Evolutionary conservation across 2,888 invertebrate species (phyloP).

Genomic region (Notocelia uddmanniana): DNA sequence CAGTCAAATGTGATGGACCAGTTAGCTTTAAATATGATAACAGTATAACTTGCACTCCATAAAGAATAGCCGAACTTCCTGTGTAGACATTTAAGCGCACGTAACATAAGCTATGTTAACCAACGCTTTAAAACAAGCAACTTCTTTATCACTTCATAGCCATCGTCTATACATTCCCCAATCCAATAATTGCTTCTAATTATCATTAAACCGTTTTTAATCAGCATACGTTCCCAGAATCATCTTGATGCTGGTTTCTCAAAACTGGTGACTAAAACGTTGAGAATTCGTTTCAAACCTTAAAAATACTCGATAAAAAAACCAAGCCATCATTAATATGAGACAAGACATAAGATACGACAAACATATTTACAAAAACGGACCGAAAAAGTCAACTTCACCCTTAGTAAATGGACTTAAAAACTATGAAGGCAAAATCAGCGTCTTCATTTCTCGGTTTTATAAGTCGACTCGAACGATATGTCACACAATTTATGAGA

Average conservation of each 20-base stretch:
- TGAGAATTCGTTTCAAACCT: constrained; percentile 48
- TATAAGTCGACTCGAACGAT: constrained; percentile 42
- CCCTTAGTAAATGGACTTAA: constrained; percentile 30
- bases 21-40: too few species aligned
- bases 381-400: background rate
- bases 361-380: constrained; percentile 15
- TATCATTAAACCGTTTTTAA: constrained; percentile 30
- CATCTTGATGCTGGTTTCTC: constrained; percentile 48
- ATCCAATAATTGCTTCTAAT: constrained; percentile 24
- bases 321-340: constrained; percentile 45
- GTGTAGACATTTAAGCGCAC: too few species aligned
- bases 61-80: too few species aligned
- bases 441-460: constrained; percentile 23
- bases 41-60: too few species aligned
- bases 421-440: background rate
- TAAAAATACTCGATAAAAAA: constrained; percentile 45
- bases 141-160: background rate
- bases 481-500: constrained; percentile 47
- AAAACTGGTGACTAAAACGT: constrained; percentile 49
- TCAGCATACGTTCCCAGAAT: constrained; percentile 32
- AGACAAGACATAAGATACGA: constrained; percentile 44
- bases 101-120: too few species aligned
- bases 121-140: background rate
- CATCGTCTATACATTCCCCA: constrained; percentile 9
- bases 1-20: too few species aligned